These are phyloP conservation scores for Chrysolina haemoptera DNA, from an alignment of 2,888 invertebrate genomes.

Conservation along the genomic window DNA sequence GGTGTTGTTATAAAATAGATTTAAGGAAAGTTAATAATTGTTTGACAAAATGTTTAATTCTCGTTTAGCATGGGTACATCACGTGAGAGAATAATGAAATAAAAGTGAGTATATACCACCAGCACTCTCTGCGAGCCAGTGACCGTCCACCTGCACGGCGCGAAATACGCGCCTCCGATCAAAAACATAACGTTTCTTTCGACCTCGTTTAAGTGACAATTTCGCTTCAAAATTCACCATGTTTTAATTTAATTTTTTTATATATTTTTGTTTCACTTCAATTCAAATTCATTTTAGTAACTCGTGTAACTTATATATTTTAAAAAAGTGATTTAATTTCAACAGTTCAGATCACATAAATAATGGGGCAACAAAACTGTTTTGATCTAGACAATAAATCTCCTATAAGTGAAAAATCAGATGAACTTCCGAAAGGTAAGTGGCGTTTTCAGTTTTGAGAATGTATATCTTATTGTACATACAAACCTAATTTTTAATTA, in stretches of 20 bases:
- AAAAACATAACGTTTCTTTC: background rate
- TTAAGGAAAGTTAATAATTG: slow-evolving; percentile 32
- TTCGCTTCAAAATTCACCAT: slow-evolving; percentile 10
- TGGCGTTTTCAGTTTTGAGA: slow-evolving; percentile 15
- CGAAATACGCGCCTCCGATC: slow-evolving; percentile 24
- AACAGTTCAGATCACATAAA: background rate
- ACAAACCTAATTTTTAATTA: too few relatives aligned
- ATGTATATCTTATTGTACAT: too few relatives aligned
- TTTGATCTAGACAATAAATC: slow-evolving; percentile 48
- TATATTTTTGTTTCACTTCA: background rate
- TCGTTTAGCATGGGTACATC: slow-evolving; percentile 32
- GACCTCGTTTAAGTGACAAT: background rate
- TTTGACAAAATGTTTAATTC: slow-evolving; percentile 30
- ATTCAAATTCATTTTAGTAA: too few relatives aligned
- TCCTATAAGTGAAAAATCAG: slow-evolving; percentile 30
- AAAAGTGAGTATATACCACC: slow-evolving; percentile 35
- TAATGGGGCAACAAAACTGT: slow-evolving; percentile 47
- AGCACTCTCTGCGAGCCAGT: slow-evolving; percentile 30
- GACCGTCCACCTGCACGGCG: slow-evolving; percentile 37
- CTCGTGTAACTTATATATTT: too few relatives aligned
- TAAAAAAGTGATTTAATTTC: background rate
- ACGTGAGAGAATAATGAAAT: slow-evolving; percentile 37
- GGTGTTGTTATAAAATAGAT: background rate
- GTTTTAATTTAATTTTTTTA: slow-evolving; percentile 20
- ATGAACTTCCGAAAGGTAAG: slow-evolving; percentile 38